phyloP scores from a whole-genome alignment of 2,888 invertebrate genomes.

The Ceraclea dissimilis region DNA sequence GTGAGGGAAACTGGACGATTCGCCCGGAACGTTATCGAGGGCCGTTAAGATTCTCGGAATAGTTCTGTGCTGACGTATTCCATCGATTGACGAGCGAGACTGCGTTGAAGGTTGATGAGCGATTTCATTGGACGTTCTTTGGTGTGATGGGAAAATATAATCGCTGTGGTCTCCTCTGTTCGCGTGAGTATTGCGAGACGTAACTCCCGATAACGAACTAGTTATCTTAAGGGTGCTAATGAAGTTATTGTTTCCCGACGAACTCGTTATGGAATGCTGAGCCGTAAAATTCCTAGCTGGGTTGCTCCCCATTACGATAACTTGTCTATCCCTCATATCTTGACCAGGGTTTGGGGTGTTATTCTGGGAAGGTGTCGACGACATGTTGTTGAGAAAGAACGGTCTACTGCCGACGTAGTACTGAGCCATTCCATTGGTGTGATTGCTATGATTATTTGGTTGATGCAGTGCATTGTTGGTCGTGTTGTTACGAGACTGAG shows the following conservation, averaged over 20 bases:
- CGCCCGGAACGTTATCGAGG: slow-evolving; percentile 33
- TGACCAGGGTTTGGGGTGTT: slow-evolving; percentile 10
- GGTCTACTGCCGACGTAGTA: slow-evolving; percentile 24
- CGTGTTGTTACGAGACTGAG: slow-evolving; percentile 13
- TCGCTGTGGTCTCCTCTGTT: slow-evolving; percentile 33
- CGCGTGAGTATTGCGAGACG: slow-evolving; percentile 32
- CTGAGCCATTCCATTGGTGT: slow-evolving; percentile 20
- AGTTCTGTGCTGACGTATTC: slow-evolving; percentile 35
- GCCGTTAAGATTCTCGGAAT: slow-evolving; percentile 43
- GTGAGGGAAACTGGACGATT: slow-evolving; percentile 33
- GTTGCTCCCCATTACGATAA: slow-evolving; percentile 22
- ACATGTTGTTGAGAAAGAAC: slow-evolving; percentile 19
- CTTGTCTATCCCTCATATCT: slow-evolving; percentile 22
- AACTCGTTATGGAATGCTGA: slow-evolving; percentile 23
- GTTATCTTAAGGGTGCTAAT: slow-evolving; percentile 40
- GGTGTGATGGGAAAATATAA: slow-evolving; percentile 36
- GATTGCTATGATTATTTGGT: slow-evolving; percentile 24
- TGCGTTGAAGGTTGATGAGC: background rate
- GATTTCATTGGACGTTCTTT: slow-evolving; percentile 24
- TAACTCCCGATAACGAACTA: slow-evolving; percentile 44
- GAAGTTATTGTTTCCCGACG: slow-evolving; percentile 29
- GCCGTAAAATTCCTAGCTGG: slow-evolving; percentile 22
- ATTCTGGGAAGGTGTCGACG: background rate
- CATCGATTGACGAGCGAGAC: slow-evolving; percentile 14
- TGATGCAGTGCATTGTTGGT: background rate